Percentiles rank a stretch among this genome's conserved stretches.
Conservation (phyloP, 2,113 vertebrate species). For the Otis tarda region DNA sequence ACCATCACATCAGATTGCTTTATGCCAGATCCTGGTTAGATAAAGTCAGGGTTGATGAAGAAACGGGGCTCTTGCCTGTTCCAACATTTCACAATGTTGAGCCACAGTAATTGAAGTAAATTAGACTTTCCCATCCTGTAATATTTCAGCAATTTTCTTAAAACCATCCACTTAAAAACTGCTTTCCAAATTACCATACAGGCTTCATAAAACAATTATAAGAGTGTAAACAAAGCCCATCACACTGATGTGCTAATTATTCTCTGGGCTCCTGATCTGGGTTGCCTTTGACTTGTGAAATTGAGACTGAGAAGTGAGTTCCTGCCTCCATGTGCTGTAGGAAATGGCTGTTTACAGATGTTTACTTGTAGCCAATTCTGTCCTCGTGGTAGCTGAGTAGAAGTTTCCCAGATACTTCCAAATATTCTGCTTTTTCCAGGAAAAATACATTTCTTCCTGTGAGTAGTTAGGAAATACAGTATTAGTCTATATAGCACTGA, state of each 20-base stretch:
- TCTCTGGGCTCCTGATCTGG: background rate
- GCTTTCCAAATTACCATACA: background rate
- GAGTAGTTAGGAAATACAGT: background rate
- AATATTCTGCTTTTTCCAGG: background rate
- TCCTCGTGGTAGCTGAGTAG: accelerated
- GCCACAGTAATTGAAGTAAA: background rate
- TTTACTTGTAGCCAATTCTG: background rate
- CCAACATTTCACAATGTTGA: background rate
- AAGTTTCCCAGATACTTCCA: background rate
- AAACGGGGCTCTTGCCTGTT: background rate
- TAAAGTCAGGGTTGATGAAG: background rate
- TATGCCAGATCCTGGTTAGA: background rate
- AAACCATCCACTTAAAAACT: background rate
- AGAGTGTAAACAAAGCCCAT: background rate
- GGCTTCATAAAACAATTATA: background rate
- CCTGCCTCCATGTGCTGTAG: background rate
- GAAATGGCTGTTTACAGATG: background rate
- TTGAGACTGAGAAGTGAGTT: background rate
- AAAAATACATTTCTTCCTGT: background rate
- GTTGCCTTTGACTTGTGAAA: background rate
- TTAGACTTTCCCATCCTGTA: background rate
- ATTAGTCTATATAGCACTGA: background rate
- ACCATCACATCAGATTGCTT: background rate
- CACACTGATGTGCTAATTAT: background rate
- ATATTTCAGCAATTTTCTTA: background rate